These are phyloP conservation scores for Camptogramma bilineatum DNA, from an alignment of 2,888 invertebrate genomes.

Conservation along the genomic window DNA sequence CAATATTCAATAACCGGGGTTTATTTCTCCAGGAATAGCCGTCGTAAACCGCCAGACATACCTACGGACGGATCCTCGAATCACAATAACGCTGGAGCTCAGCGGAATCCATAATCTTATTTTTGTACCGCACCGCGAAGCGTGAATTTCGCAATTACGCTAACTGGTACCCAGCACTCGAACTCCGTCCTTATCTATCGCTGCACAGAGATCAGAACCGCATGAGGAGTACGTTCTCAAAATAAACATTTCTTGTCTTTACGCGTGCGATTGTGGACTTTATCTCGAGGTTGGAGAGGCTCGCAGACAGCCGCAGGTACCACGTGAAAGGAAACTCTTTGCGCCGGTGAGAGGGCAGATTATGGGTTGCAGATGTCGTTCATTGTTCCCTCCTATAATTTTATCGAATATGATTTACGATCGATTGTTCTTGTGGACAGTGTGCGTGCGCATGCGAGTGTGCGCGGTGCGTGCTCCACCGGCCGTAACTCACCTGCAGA, in stretches of 20 bases:
- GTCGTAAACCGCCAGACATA: slow-evolving; percentile 83
- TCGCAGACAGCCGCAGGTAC: slow-evolving; percentile 64
- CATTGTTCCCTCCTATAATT: slow-evolving; percentile 86
- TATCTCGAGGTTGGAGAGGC: slow-evolving; percentile 80
- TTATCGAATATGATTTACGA: slow-evolving; percentile 86
- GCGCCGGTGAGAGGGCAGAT: slow-evolving; percentile 71
- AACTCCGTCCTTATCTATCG: slow-evolving; percentile 63
- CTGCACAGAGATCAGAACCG: slow-evolving; percentile 64
- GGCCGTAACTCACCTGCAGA: slow-evolving; percentile 73
- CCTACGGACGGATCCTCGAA: slow-evolving; percentile 85
- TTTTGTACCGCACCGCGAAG: slow-evolving; percentile 85
- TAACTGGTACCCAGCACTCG: slow-evolving; percentile 55
- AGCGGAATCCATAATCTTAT: slow-evolving; percentile 86
- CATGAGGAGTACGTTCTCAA: slow-evolving; percentile 65
- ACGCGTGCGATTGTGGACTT: slow-evolving; percentile 82
- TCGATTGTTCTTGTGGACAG: slow-evolving; percentile 85
- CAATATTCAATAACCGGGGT: slow-evolving; percentile 83
- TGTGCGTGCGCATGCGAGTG: slow-evolving; percentile 67
- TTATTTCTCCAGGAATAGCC: slow-evolving; percentile 84
- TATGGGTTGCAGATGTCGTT: slow-evolving; percentile 76
- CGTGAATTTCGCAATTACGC: slow-evolving; percentile 85
- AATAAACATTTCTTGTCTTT: slow-evolving; percentile 83
- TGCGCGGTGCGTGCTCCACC: slow-evolving; percentile 60
- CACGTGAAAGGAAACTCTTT: slow-evolving; percentile 77
- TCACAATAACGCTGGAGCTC: slow-evolving; percentile 84